phyloP scores from a whole-genome alignment of 1,140 invertebrate genomes.

The Gryllus bimaculatus region DNA sequence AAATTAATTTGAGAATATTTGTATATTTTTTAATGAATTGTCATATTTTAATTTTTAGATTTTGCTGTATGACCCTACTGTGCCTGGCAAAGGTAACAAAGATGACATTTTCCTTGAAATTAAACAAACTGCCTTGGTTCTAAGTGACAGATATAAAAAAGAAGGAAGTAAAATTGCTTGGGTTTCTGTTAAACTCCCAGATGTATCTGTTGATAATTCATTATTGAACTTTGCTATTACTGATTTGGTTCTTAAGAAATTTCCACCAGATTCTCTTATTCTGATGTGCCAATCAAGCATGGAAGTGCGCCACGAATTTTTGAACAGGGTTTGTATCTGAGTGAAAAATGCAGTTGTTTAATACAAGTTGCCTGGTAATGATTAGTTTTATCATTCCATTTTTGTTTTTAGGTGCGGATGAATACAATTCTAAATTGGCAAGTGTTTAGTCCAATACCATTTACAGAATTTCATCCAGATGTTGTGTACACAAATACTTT shows the following conservation, averaged over 20 bases:
- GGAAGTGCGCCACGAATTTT: constrained; percentile 65
- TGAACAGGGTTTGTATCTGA: constrained; percentile 58
- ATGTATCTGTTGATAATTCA: constrained; percentile 15
- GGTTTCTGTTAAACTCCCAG: constrained; percentile 55
- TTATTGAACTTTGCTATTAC: constrained; percentile 50
- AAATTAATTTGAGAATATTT: background rate
- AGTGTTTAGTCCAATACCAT: constrained; percentile 74
- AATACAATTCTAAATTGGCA: constrained; percentile 73
- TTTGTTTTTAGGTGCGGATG: constrained; percentile 58
- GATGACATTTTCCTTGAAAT: constrained; percentile 53
- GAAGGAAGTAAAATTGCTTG: constrained; percentile 58
- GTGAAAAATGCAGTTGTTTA: constrained; percentile 15
- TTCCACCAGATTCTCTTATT: constrained; percentile 57
- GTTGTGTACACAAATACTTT: constrained; percentile 45
- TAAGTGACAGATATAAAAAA: constrained; percentile 58
- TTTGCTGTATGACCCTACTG: constrained; percentile 46
- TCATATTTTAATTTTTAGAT: constrained; percentile 37
- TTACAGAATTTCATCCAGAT: constrained; percentile 60
- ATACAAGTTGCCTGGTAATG: background rate
- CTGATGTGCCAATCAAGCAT: constrained; percentile 53
- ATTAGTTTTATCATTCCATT: constrained; percentile 16
- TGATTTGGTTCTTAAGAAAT: constrained; percentile 60
- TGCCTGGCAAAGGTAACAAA: constrained; percentile 48
- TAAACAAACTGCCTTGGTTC: constrained; percentile 49
- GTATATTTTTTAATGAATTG: constrained; percentile 1